A percentile compares a stretch with the other conserved stretches of the same genome.
Conservation (phyloP, 30 jellyfish, hydroid and myxozoan genomes). For the Aurelia aurita complex sp. Pacific region DNA sequence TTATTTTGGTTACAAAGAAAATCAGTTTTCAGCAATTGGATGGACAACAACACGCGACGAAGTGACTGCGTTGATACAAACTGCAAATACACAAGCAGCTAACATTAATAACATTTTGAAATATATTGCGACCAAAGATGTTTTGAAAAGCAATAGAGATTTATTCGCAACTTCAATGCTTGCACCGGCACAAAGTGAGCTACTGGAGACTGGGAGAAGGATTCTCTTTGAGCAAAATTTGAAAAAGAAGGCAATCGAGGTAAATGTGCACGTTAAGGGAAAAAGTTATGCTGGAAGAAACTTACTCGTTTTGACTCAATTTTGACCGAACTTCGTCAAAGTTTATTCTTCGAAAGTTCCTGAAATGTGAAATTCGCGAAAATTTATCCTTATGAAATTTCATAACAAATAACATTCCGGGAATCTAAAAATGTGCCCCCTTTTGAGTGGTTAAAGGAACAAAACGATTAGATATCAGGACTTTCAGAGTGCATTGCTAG, state of each 20-base stretch:
- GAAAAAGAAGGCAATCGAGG: not conserved
- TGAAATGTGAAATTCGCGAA: too few relatives aligned
- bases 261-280: not conserved
- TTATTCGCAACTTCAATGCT: not conserved
- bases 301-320: too few relatives aligned
- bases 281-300: too few relatives aligned
- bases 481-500: too few relatives aligned
- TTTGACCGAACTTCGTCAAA: too few relatives aligned
- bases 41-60: not conserved
- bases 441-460: too few relatives aligned
- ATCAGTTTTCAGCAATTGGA: constrained; percentile 14
- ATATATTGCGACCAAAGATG: not conserved
- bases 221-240: not conserved
- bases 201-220: not conserved
- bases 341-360: too few relatives aligned
- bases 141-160: not conserved
- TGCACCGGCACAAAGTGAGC: not conserved
- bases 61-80: not conserved
- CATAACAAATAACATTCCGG: too few relatives aligned
- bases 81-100: constrained; percentile 4
- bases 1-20: constrained; percentile 10
- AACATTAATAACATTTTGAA: not conserved
- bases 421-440: too few relatives aligned
- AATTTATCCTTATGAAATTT: too few relatives aligned
- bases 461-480: too few relatives aligned